A percentile compares a stretch with the other conserved stretches of the same genome.
Conservation (phyloP, 1,140 invertebrate species). For the Pomacea maculata region DNA sequence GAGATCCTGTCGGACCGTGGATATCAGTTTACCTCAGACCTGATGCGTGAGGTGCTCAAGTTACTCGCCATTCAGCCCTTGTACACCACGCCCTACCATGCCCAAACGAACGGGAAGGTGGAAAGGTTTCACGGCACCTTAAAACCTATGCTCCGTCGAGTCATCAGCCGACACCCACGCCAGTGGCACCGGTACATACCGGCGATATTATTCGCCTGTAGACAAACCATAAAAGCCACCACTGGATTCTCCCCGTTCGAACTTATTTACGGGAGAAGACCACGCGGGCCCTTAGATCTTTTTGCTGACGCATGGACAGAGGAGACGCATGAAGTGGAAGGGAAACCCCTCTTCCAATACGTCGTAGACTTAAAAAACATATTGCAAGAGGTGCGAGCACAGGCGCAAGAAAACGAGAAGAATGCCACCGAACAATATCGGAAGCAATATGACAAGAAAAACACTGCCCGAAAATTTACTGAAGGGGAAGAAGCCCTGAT, state of each 20-base stretch:
- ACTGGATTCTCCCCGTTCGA: constrained; percentile 26
- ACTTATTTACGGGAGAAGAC: constrained; percentile 21
- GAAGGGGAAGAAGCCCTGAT: constrained; percentile 30
- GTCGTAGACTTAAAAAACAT: constrained; percentile 6
- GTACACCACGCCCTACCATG: constrained; percentile 29
- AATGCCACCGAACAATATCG: constrained; percentile 7
- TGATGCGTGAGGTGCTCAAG: constrained; percentile 25
- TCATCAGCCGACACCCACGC: constrained; percentile 20
- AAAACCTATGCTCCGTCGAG: constrained; percentile 34
- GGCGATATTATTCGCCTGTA: constrained; percentile 15
- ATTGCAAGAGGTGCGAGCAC: neutral
- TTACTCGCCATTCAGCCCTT: constrained; percentile 28
- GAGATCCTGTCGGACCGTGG: neutral
- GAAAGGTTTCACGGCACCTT: constrained; percentile 51
- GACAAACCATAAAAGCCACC: constrained; percentile 19
- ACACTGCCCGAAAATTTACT: constrained; percentile 27
- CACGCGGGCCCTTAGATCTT: constrained; percentile 21
- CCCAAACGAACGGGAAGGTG: constrained; percentile 39
- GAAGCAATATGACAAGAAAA: constrained; percentile 15
- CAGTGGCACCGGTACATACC: constrained; percentile 55
- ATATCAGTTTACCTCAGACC: constrained; percentile 20
- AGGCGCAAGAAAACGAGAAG: constrained; percentile 22
- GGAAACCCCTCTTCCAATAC: constrained; percentile 23
- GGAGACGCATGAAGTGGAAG: constrained; percentile 28
- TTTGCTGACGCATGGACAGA: constrained; percentile 39